phyloP scores from a whole-genome alignment of 2,113 vertebrate genomes.

The Ciconia boyciana region DNA sequence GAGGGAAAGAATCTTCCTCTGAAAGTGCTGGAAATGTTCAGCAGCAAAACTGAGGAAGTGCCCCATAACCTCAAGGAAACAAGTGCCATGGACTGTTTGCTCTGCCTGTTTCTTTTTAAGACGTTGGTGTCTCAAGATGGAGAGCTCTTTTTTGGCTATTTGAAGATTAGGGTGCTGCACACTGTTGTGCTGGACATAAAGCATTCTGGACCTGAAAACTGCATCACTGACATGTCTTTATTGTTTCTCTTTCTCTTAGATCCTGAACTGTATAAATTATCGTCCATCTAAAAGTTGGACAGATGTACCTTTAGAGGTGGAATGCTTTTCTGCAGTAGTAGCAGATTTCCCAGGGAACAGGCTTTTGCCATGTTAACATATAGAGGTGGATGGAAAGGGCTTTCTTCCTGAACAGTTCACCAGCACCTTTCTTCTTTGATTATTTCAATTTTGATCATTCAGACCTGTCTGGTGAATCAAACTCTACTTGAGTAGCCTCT shows the following conservation, averaged over 20 bases:
- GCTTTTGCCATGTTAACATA: not conserved
- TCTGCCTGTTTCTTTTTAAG: not conserved
- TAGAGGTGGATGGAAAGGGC: not conserved
- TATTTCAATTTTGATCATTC: not conserved
- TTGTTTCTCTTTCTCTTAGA: not conserved
- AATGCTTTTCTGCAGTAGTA: not conserved
- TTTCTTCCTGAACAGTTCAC: not conserved
- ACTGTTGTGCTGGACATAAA: not conserved
- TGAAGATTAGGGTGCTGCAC: not conserved
- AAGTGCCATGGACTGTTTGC: not conserved
- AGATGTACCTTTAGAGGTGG: not conserved
- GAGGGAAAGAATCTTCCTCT: not conserved
- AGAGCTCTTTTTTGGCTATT: not conserved
- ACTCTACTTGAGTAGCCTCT: not conserved
- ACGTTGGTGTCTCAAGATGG: not conserved
- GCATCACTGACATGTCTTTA: not conserved
- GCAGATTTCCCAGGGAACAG: not conserved
- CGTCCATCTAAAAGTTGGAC: not conserved
- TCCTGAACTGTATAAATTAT: not conserved
- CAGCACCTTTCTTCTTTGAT: not conserved
- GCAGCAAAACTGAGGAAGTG: not conserved
- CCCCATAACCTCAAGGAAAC: not conserved
- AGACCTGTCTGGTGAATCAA: not conserved
- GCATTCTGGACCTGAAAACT: not conserved
- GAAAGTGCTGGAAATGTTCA: not conserved